Evolutionary conservation across 2,888 invertebrate genomes (phyloP).

Genomic region (Melanotus villosus): DNA sequence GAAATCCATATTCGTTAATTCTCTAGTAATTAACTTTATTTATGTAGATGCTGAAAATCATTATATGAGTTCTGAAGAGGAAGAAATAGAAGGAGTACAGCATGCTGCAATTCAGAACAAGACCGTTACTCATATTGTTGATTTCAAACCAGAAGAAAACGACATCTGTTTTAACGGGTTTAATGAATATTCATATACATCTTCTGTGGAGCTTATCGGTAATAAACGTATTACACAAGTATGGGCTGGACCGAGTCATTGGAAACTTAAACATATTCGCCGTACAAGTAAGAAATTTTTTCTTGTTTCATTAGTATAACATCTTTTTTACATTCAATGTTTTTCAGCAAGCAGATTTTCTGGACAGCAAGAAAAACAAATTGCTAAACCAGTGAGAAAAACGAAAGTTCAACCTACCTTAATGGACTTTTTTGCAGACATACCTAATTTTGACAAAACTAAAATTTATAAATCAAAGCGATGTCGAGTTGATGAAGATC

Average conservation of each 20-base stretch:
- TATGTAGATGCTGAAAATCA: too few species aligned
- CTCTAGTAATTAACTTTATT: too few species aligned
- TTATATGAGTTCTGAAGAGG: conserved; percentile 57
- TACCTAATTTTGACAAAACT: background rate
- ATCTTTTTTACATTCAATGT: background rate
- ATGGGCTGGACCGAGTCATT: conserved; percentile 90
- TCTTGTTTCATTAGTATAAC: background rate
- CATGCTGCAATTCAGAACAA: conserved; percentile 64
- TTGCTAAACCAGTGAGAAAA: conserved; percentile 8
- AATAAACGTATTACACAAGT: conserved; percentile 63
- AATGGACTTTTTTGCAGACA: conserved; percentile 15
- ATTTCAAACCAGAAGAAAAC: conserved; percentile 72
- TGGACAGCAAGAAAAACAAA: conserved; percentile 41
- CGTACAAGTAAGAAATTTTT: conserved; percentile 38
- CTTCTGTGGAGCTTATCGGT: conserved; percentile 69
- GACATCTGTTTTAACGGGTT: conserved; percentile 72
- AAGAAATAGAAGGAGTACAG: conserved; percentile 62
- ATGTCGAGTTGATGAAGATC: conserved; percentile 13
- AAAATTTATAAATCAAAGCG: conserved; percentile 26
- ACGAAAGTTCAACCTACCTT: conserved; percentile 8
- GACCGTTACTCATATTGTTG: conserved; percentile 68
- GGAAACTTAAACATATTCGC: conserved; percentile 76
- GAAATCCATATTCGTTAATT: too few species aligned
- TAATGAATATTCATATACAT: conserved; percentile 81
- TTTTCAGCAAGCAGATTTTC: conserved; percentile 53